Evolutionary conservation across 2,888 invertebrate species (phyloP).

Genomic region (Chaitophorus viminalis): DNA sequence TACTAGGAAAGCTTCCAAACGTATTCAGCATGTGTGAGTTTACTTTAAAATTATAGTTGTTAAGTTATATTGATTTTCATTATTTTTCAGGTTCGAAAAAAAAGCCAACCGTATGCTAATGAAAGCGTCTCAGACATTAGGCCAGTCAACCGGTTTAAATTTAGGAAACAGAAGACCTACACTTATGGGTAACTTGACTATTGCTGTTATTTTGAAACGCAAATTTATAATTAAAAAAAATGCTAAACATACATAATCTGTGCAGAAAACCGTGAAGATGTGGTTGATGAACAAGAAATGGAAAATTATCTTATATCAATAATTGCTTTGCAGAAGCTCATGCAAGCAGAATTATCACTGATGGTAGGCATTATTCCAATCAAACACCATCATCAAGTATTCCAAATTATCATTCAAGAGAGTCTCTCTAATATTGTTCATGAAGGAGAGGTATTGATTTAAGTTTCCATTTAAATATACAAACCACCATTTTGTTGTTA

Average conservation of each 20-base stretch:
- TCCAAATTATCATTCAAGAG: constrained; percentile 84
- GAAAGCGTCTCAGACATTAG: constrained; percentile 84
- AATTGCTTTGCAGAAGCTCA: constrained; percentile 83
- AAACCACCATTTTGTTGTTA: background rate
- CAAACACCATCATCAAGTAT: constrained; percentile 82
- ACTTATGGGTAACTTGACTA: constrained; percentile 66
- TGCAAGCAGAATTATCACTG: constrained; percentile 86
- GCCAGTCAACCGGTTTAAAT: constrained; percentile 82
- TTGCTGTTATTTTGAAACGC: constrained; percentile 33
- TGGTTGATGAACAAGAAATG: constrained; percentile 81
- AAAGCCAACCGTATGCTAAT: constrained; percentile 85
- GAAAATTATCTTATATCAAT: constrained; percentile 85
- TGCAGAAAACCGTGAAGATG: constrained; percentile 71
- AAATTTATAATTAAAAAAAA: constrained; percentile 57
- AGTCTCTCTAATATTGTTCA: constrained; percentile 85
- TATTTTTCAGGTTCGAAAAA: constrained; percentile 73
- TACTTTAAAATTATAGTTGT: background rate
- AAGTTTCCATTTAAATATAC: background rate
- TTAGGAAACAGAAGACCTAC: constrained; percentile 72
- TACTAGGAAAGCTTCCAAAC: constrained; percentile 79
- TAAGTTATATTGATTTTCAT: constrained; percentile 3
- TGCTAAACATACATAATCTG: constrained; percentile 65
- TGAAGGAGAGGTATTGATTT: constrained; percentile 79
- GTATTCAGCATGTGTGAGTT: constrained; percentile 82
- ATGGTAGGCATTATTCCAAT: constrained; percentile 87